phyloP scores from a whole-genome alignment of 2,888 invertebrate genomes.

The Ectobius pallidus region DNA sequence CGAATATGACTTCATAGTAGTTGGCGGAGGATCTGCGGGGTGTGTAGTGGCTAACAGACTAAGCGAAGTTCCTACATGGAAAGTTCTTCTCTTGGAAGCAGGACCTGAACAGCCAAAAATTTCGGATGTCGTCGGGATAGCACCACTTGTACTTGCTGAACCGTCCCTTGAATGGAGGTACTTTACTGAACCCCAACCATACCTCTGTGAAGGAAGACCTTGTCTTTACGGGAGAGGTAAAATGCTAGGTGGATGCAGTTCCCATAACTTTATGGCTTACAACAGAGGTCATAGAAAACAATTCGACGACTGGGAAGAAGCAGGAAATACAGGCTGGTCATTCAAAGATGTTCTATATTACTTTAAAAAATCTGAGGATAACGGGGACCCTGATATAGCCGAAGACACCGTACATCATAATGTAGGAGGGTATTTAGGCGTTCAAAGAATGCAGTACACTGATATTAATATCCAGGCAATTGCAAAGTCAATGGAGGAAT shows the following conservation, averaged over 20 bases:
- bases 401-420: neutral
- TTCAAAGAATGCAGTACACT: neutral
- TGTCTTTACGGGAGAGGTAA: neutral
- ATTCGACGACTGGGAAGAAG: neutral
- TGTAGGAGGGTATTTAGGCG: neutral
- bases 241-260: neutral
- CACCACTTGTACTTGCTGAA: neutral
- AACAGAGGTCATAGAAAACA: neutral
- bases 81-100: neutral
- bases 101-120: neutral
- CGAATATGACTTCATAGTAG: neutral
- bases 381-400: neutral
- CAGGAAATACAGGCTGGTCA: slow-evolving; percentile 11
- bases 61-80: neutral
- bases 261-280: neutral
- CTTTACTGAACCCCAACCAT: neutral
- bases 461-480: neutral
- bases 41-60: neutral
- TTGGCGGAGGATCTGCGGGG: no score
- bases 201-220: neutral
- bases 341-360: neutral
- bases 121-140: neutral
- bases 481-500: neutral
- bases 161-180: neutral
- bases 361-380: slow-evolving; percentile 24